Percentiles rank a stretch among this genome's conserved stretches.
Evolutionary conservation across 2,113 vertebrate genomes (phyloP).

Genomic region (Silurus meridionalis): DNA sequence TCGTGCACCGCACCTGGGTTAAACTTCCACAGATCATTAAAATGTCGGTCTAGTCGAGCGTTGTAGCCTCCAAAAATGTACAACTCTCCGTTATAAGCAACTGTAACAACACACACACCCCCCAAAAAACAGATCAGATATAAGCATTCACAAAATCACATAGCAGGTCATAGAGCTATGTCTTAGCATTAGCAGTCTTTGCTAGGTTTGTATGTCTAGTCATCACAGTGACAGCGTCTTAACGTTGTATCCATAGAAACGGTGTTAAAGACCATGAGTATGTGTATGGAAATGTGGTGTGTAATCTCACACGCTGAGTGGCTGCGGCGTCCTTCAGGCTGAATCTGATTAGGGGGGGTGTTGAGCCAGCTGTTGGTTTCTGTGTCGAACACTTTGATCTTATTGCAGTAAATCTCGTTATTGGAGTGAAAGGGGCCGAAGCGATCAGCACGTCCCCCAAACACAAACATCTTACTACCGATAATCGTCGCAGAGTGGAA

Average conservation of each 20-base stretch:
- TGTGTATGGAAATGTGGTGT: background rate
- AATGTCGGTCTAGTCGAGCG: constrained; percentile 91
- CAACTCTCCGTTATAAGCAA: constrained; percentile 90
- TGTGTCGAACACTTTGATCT: constrained; percentile 93
- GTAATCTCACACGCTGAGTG: constrained; percentile 91
- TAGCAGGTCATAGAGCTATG: background rate
- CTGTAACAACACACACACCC: constrained; percentile 63
- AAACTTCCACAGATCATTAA: constrained; percentile 98
- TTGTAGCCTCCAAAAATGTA: constrained; percentile 99
- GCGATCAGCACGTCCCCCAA: constrained; percentile 92
- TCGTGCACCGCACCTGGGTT: constrained; percentile 82
- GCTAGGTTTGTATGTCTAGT: background rate
- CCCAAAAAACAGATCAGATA: background rate
- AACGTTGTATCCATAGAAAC: background rate
- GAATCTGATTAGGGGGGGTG: constrained; percentile 78
- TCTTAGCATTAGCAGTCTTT: background rate
- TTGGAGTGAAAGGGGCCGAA: constrained; percentile 97
- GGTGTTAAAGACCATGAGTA: background rate
- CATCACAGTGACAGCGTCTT: background rate
- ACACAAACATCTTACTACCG: constrained; percentile 93
- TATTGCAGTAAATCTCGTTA: constrained; percentile 99
- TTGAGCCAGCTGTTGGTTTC: constrained; percentile 91
- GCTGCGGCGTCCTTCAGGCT: constrained; percentile 90
- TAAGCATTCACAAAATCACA: background rate
- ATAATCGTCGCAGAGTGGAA: constrained; percentile 98